phyloP scores from a whole-genome alignment of 2,888 invertebrate species.

The Slavum lentiscoides region DNA sequence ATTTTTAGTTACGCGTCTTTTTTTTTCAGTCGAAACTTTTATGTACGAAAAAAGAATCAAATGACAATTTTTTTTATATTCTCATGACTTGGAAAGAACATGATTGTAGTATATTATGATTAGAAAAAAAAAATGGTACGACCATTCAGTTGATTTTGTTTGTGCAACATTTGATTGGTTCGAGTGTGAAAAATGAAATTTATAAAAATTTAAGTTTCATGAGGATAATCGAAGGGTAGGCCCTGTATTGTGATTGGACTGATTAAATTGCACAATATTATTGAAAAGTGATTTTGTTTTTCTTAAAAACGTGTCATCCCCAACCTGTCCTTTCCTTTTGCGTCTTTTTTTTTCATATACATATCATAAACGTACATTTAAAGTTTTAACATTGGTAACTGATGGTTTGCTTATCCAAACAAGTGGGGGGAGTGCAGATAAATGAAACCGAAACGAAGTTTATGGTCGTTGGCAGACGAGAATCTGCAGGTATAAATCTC shows the following conservation, averaged over 20 bases:
- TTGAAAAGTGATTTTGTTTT: background rate
- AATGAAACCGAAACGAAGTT: too few species aligned
- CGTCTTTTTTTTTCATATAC: too few species aligned
- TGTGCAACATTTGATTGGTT: background rate
- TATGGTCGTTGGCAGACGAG: too few species aligned
- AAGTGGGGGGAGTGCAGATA: too few species aligned
- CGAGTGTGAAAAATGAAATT: background rate
- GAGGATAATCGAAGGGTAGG: background rate
- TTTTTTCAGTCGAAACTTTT: slow-evolving; percentile 3
- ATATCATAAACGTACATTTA: too few species aligned
- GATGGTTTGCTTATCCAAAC: too few species aligned
- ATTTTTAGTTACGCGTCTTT: background rate
- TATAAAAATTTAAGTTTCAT: background rate
- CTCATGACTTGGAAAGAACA: background rate
- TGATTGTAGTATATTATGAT: too few species aligned
- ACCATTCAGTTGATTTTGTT: background rate
- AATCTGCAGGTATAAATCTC: too few species aligned
- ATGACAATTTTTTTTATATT: background rate
- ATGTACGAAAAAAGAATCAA: background rate
- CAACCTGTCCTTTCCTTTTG: too few species aligned
- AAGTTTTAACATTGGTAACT: too few species aligned
- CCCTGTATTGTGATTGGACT: slow-evolving; percentile 2
- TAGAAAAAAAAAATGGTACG: background rate
- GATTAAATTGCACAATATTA: slow-evolving; percentile 19
- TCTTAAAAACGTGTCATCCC: too few species aligned